phyloP scores from a whole-genome alignment of 1,140 invertebrate genomes.

The Drosophila sproati region DNA sequence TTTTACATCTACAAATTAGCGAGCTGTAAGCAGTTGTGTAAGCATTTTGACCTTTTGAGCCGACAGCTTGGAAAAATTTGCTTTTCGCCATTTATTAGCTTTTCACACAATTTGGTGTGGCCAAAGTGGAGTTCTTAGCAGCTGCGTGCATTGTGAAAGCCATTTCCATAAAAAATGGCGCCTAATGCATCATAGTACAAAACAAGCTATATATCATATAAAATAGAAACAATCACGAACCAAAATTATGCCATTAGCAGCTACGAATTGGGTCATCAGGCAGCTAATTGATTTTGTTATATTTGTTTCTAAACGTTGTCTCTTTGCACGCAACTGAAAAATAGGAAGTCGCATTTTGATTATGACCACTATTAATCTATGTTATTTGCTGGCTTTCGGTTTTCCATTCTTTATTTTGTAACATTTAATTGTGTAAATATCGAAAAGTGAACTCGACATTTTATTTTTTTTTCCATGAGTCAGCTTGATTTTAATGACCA shows the following conservation, averaged over 20 bases:
- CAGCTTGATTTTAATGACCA: slow-evolving; percentile 14
- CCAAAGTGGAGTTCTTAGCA: slow-evolving; percentile 18
- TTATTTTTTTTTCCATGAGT: background rate
- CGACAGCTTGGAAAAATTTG: slow-evolving; percentile 39
- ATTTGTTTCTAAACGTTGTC: slow-evolving; percentile 1
- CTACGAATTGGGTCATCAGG: slow-evolving; percentile 61
- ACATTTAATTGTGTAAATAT: background rate
- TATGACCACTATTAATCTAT: slow-evolving; percentile 73
- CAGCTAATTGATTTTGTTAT: slow-evolving; percentile 24
- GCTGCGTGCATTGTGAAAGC: slow-evolving; percentile 24
- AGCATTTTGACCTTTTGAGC: slow-evolving; percentile 26
- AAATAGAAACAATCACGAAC: slow-evolving; percentile 42
- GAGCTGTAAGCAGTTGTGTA: slow-evolving; percentile 13
- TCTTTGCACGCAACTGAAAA: slow-evolving; percentile 15
- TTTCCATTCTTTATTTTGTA: background rate
- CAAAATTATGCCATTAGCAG: slow-evolving; percentile 58
- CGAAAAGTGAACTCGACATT: background rate
- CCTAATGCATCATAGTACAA: slow-evolving; percentile 3
- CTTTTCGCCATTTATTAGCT: slow-evolving; percentile 29
- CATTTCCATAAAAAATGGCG: slow-evolving; percentile 31
- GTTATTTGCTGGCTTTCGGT: slow-evolving; percentile 19
- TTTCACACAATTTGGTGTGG: slow-evolving; percentile 10
- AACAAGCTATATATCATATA: slow-evolving; percentile 54
- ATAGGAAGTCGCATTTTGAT: slow-evolving; percentile 44
- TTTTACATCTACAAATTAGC: slow-evolving; percentile 25